A percentile compares a stretch with the other conserved stretches of the same genome.
Evolutionary conservation across 2,113 vertebrate species (phyloP).

Genomic region (Pelodiscus sinensis): DNA sequence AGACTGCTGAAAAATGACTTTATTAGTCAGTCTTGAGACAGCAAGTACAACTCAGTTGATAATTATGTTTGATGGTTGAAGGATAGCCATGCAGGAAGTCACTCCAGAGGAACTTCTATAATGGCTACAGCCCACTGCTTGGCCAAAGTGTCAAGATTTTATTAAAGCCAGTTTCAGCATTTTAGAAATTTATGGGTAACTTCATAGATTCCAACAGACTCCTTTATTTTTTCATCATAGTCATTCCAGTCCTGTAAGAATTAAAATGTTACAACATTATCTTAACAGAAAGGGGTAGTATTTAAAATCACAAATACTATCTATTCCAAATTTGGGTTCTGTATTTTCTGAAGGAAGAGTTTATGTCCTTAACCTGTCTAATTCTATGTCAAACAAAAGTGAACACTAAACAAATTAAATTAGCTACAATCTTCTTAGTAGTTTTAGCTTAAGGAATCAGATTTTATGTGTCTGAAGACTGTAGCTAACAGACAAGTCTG

Average conservation of each 20-base stretch:
- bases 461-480: not conserved
- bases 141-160: not conserved
- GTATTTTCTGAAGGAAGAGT: not conserved
- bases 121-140: not conserved
- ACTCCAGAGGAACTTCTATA: not conserved
- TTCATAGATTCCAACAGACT: constrained; percentile 97
- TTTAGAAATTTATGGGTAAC: constrained; percentile 95
- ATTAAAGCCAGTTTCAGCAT: constrained; percentile 75
- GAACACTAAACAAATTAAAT: not conserved
- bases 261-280: constrained; percentile 58
- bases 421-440: not conserved
- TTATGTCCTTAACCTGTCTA: not conserved
- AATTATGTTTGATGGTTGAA: not conserved
- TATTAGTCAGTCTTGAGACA: constrained; percentile 32
- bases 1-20: constrained; percentile 29
- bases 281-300: not conserved
- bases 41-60: not conserved
- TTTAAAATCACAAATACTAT: not conserved
- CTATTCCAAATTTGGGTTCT: not conserved
- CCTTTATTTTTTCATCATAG: constrained; percentile 92
- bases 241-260: constrained; percentile 94
- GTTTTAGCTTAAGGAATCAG: not conserved
- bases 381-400: not conserved
- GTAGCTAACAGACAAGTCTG: not conserved
- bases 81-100: not conserved